Conservation (phyloP, 2,888 invertebrate species). For the Gasteruption jaculator region DNA sequence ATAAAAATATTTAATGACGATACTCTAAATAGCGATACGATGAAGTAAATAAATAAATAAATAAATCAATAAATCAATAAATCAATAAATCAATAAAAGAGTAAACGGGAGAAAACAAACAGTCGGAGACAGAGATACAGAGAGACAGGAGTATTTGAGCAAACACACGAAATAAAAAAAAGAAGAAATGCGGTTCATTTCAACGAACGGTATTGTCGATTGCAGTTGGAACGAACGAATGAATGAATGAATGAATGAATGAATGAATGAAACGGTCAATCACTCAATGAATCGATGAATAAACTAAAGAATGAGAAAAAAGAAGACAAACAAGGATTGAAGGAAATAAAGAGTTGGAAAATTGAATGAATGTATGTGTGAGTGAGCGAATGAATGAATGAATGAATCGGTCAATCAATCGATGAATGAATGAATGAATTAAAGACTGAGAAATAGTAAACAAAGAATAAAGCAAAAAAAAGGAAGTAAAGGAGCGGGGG, state of each 20-base stretch:
- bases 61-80: no score
- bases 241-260: no score
- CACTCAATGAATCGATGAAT: no score
- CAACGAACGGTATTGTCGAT: no score
- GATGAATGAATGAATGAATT: conserved; percentile 23
- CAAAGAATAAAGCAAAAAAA: conserved; percentile 18
- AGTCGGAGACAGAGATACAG: conserved; percentile 12
- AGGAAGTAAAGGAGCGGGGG: conserved; percentile 19
- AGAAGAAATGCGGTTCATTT: no score
- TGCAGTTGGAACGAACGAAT: no score
- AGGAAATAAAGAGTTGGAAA: conserved; percentile 1
- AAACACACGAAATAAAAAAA: no score
- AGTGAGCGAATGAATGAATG: conserved; percentile 13
- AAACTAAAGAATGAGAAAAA: conserved; percentile 8
- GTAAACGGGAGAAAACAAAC: conserved; percentile 19
- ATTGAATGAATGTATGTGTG: conserved; percentile 1
- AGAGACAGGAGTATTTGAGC: no score
- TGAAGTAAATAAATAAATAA: no score
- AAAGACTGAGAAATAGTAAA: conserved; percentile 3
- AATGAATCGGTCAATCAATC: conserved; percentile 11
- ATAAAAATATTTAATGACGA: conserved; percentile 50
- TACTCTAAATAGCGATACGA: conserved; percentile 36
- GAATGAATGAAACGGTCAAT: no score
- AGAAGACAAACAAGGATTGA: background rate
- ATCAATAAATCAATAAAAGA: no score